Evolutionary conservation across 2,797 vertebrate species (phyloP).

Genomic region (Chiroxiphia lanceolata): DNA sequence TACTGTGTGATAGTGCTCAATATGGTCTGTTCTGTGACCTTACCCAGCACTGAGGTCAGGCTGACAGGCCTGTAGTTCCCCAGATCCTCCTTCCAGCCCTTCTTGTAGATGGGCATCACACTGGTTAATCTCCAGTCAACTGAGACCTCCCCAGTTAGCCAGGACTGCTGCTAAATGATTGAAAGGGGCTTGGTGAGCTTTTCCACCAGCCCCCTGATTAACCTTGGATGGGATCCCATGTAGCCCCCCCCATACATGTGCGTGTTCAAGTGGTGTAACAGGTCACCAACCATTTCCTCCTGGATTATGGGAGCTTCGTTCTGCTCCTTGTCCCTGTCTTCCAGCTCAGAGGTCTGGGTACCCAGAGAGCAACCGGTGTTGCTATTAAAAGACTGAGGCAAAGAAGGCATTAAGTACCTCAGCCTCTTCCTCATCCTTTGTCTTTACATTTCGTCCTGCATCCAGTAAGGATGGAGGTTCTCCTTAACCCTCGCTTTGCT

Average conservation of each 20-base stretch:
- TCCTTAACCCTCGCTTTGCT: not conserved
- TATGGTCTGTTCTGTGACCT: not conserved
- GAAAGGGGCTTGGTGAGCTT: not conserved
- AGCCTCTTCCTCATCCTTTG: not conserved
- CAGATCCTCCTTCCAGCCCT: not conserved
- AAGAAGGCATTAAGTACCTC: not conserved
- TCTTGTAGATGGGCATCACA: too few relatives aligned
- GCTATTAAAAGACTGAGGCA: not conserved
- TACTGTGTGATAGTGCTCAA: not conserved
- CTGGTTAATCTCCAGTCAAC: not conserved
- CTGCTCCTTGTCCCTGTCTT: not conserved
- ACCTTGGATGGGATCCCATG: not conserved
- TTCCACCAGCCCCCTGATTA: not conserved
- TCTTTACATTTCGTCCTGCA: not conserved
- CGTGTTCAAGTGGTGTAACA: not conserved
- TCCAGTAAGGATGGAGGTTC: not conserved
- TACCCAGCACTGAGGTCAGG: not conserved
- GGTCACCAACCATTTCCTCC: not conserved
- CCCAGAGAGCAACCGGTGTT: not conserved
- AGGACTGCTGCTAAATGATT: not conserved
- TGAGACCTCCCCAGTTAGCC: not conserved
- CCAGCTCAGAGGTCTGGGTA: not conserved
- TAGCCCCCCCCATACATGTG: accelerated
- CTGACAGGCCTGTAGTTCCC: not conserved
- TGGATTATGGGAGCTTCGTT: not conserved